A percentile compares a stretch with the other conserved stretches of the same genome.
These are phyloP conservation scores for Plagodis dolabraria DNA, from an alignment of 2,888 invertebrate genomes.

Conservation along the genomic window DNA sequence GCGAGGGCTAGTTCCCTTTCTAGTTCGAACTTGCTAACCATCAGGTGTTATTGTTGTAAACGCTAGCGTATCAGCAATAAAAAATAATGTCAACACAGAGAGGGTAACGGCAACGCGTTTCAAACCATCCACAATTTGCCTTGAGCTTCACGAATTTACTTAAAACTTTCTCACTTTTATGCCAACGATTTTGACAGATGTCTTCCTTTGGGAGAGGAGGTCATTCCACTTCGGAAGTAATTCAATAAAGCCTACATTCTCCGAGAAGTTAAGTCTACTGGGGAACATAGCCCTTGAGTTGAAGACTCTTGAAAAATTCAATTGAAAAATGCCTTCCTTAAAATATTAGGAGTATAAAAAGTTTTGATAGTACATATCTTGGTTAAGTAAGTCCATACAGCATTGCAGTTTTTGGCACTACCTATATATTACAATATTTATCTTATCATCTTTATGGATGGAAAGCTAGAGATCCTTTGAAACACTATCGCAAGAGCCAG, in stretches of 20 bases:
- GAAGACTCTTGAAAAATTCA: conserved; percentile 14
- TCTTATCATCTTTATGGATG: no score
- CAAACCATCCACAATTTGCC: conserved; percentile 39
- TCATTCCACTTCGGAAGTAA: conserved; percentile 46
- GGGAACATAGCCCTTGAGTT: conserved; percentile 20
- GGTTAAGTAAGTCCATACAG: no score
- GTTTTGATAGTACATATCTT: no score
- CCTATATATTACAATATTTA: no score
- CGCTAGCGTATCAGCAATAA: no score
- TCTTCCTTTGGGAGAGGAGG: conserved; percentile 47
- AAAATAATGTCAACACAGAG: conserved; percentile 25
- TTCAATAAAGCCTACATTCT: conserved; percentile 43
- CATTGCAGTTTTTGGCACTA: no score
- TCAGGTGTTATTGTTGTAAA: no score
- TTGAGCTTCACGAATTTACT: conserved; percentile 40
- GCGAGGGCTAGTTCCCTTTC: no score
- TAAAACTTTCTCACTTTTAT: conserved; percentile 45
- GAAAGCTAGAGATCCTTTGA: no score
- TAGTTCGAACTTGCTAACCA: no score
- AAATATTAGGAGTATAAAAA: conserved; percentile 2
- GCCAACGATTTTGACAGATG: conserved; percentile 52
- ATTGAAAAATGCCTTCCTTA: conserved; percentile 11
- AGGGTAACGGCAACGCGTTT: conserved; percentile 20
- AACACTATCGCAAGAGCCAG: no score
- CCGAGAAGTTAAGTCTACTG: conserved; percentile 31